Percentiles rank a stretch among this genome's conserved stretches.
These are phyloP conservation scores for Elymnias hypermnestra DNA, from an alignment of 1,140 invertebrate species.

Conservation along the genomic window DNA sequence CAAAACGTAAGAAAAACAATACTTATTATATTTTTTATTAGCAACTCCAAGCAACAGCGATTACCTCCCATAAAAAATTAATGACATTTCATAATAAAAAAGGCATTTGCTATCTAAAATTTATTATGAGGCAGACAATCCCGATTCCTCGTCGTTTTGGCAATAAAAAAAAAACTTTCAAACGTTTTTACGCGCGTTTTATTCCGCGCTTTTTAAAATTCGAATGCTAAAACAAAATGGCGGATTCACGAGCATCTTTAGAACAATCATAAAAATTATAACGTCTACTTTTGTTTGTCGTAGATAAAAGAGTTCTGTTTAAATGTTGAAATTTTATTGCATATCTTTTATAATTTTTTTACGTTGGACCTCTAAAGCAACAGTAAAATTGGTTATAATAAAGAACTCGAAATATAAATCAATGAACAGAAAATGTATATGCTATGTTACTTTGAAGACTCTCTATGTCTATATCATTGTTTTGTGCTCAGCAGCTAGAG, in stretches of 20 bases:
- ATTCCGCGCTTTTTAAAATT: constrained; percentile 52
- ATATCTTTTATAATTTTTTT: constrained; percentile 46
- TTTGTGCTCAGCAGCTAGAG: no score
- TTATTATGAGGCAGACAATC: constrained; percentile 27
- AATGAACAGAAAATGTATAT: no score
- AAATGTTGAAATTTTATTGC: constrained; percentile 58
- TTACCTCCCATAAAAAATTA: constrained; percentile 23
- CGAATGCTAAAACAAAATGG: constrained; percentile 57
- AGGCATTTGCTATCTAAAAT: constrained; percentile 29
- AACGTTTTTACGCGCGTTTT: constrained; percentile 48
- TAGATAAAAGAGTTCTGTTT: constrained; percentile 45
- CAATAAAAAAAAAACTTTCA: constrained; percentile 44
- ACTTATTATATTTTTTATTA: constrained; percentile 2
- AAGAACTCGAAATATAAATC: no score
- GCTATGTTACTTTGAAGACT: no score
- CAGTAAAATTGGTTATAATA: constrained; percentile 27
- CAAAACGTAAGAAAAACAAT: neutral
- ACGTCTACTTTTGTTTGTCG: constrained; percentile 33
- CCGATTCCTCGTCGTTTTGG: constrained; percentile 29
- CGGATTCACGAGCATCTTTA: constrained; percentile 35
- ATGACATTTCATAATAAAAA: constrained; percentile 30
- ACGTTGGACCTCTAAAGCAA: constrained; percentile 1
- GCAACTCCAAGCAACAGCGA: neutral
- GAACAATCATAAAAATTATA: constrained; percentile 63
- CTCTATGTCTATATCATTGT: no score